Percentiles rank a stretch among this genome's conserved stretches.
phyloP scores from a whole-genome alignment of 1,140 invertebrate species.

The Pentalonia nigronervosa region DNA sequence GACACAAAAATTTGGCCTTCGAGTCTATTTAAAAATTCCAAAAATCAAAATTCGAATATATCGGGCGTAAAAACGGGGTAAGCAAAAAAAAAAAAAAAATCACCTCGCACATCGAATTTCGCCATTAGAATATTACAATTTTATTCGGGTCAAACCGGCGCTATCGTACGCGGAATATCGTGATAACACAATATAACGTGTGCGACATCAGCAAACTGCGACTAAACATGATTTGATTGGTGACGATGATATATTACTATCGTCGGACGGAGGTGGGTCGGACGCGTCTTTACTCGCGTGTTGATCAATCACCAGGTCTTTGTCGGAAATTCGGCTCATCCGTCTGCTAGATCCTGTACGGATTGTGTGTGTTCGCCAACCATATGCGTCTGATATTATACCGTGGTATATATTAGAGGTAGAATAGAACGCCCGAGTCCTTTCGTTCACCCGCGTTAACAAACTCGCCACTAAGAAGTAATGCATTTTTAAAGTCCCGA shows the following conservation, averaged over 20 bases:
- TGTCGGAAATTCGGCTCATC: background rate
- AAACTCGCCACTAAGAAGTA: background rate
- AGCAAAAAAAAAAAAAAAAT: too few relatives aligned
- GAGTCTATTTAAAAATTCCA: too few relatives aligned
- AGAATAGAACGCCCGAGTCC: too few relatives aligned
- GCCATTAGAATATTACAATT: background rate
- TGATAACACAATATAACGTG: background rate
- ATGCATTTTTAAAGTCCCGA: background rate
- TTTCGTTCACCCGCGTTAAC: background rate
- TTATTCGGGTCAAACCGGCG: background rate
- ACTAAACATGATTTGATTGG: background rate
- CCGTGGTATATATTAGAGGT: background rate
- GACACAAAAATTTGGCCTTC: too few relatives aligned
- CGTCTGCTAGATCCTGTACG: background rate
- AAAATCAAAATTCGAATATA: too few relatives aligned
- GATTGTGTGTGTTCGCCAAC: too few relatives aligned
- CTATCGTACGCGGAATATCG: background rate
- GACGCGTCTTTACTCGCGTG: background rate
- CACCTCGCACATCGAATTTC: background rate
- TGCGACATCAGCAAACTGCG: too few relatives aligned
- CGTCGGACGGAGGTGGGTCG: background rate
- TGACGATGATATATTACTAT: background rate
- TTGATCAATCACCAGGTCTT: constrained; percentile 25
- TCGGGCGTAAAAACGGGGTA: too few relatives aligned
- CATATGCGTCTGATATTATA: background rate